Base-by-base conservation (phyloP, 1,140 invertebrate genomes). In the Lepidurus apus region DNA sequence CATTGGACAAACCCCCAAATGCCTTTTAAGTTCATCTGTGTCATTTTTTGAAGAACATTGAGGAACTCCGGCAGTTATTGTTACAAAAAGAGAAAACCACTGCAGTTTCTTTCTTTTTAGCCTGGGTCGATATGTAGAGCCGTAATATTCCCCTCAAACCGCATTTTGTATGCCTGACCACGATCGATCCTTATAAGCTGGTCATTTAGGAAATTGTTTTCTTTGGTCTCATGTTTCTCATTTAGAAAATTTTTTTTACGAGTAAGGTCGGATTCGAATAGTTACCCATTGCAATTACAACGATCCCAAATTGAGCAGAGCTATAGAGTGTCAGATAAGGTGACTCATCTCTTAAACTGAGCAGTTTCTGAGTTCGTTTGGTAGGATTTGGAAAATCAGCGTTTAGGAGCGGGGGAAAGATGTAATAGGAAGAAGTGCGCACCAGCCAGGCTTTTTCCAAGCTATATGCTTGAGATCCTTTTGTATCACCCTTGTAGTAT, bases 101-200 rank as follows among this genome's bases (percentile, higher is more conserved):
- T 65, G 53, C 53, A 65, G 13, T 65, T 65, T 65, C 34, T 34
- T 34, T 34, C 34, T 34, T 34, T 34, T 65, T 65, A 65, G 6
- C 21, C 53, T 65, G 17, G 53, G 53, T 65, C 53, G 53, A 65
- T 65, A 65, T 65, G 17, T 21, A 65, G 17, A n/a, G 34, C 34
- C 3, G 34, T 34, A 34, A 34, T 65, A 13, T n/a, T 21, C 53
- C 5, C 53, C 13, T 7, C 4, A 13, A 9, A 65, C 53, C 53
- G n/a, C 53, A 65, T 65, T 34, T 21, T 65, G 53, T 65, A 65
- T 65, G 53, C 53, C 21, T 65, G 53, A 21, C 53, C 53, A 65
- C 53, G 53, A 65, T 65, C 53, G 53, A 65, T 65, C 53, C 13
- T 17, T 65, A 21, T 8, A 65, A 7, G 53, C 21, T 65, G 53